Evolutionary conservation across 1,140 invertebrate species (phyloP).

Genomic region (Formica exsecta): DNA sequence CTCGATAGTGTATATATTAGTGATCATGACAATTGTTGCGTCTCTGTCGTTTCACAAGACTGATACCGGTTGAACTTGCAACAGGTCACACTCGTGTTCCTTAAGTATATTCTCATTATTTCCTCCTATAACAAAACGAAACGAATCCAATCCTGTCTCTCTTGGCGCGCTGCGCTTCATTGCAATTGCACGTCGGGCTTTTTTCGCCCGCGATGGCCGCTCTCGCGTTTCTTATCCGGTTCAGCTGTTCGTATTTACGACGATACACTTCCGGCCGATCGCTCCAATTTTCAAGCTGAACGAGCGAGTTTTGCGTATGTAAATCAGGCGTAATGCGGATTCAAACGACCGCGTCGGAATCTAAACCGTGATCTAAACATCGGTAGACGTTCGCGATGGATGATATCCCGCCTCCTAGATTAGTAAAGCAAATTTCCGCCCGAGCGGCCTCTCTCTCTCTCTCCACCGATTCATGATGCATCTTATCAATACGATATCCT

Average conservation of each 20-base stretch:
- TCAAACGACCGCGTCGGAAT: conserved; percentile 1
- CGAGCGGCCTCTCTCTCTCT: not conserved
- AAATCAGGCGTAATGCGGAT: conserved; percentile 7
- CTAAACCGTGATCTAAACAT: not conserved
- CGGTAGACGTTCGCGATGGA: not conserved
- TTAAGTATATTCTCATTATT: conserved; percentile 8
- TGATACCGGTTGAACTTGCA: not conserved
- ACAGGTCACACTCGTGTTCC: conserved; percentile 8
- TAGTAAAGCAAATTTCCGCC: not conserved
- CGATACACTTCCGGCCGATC: conserved; percentile 27
- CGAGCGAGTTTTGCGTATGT: conserved; percentile 7
- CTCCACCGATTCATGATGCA: not conserved
- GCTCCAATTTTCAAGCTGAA: conserved; percentile 28
- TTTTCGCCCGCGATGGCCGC: conserved; percentile 21
- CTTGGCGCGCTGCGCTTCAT: conserved; percentile 2
- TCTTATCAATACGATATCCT: conserved; percentile 33
- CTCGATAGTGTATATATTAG: conserved; percentile 3
- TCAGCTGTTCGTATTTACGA: conserved; percentile 24
- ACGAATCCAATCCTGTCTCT: conserved; percentile 12
- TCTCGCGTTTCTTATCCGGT: conserved; percentile 48
- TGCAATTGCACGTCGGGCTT: not conserved
- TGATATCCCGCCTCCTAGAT: not conserved
- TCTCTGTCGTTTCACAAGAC: conserved; percentile 47
- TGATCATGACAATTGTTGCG: conserved; percentile 32
- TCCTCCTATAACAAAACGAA: not conserved